Conservation (phyloP, 2,888 invertebrate species). For the Drosophila limbata region DNA sequence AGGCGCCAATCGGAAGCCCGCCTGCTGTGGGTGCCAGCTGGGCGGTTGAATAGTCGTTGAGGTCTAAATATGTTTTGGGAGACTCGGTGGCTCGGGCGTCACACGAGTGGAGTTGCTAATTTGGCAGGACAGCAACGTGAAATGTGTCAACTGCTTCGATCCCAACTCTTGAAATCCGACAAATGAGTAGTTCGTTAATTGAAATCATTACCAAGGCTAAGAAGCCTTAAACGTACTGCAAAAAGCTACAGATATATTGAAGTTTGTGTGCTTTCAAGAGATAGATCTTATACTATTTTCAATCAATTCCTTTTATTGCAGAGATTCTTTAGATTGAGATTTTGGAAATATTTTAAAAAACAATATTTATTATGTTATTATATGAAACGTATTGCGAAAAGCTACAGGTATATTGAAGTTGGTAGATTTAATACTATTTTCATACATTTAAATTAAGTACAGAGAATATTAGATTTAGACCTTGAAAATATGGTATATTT, state of each 20-base stretch:
- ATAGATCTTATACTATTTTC: background rate
- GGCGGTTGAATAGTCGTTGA: conserved; percentile 14
- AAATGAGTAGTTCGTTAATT: background rate
- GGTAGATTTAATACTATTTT: no score
- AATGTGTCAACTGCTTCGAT: conserved; percentile 19
- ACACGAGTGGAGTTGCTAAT: conserved; percentile 27
- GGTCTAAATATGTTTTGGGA: no score
- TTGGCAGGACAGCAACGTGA: conserved; percentile 9
- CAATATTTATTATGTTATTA: no score
- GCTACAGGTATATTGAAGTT: no score
- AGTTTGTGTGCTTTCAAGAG: background rate
- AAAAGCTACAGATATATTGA: background rate
- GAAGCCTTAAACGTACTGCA: no score
- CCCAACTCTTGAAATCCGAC: conserved; percentile 1
- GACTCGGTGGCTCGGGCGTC: conserved; percentile 10
- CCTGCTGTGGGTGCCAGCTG: conserved; percentile 44
- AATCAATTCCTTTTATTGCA: background rate
- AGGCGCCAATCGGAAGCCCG: conserved; percentile 67
- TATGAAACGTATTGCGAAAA: no score
- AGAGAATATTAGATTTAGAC: no score
- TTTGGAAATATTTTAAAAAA: no score
- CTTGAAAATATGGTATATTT: no score
- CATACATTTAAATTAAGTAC: no score
- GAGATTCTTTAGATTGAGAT: no score
- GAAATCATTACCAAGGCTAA: background rate